phyloP scores from a whole-genome alignment of 2,797 vertebrate species.

The Sparus aurata region DNA sequence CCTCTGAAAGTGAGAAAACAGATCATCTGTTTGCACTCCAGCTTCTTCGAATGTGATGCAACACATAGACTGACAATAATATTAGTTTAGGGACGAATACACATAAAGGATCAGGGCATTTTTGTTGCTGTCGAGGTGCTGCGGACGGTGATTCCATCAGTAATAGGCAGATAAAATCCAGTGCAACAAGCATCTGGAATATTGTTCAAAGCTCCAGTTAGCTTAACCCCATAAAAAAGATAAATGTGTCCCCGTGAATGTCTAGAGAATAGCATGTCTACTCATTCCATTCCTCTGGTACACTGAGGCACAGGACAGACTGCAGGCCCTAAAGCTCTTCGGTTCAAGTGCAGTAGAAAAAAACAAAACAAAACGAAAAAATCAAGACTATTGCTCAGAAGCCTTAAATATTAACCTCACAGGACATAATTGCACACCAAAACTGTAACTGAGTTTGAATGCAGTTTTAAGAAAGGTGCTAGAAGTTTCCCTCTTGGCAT shows the following conservation, averaged over 20 bases:
- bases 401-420: constrained; percentile 21
- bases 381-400: constrained; percentile 40
- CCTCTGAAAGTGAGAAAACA: neutral
- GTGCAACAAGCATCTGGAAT: constrained; percentile 79
- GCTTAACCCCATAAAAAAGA: constrained; percentile 78
- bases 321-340: constrained; percentile 54
- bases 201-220: constrained; percentile 63
- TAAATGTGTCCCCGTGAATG: constrained; percentile 72
- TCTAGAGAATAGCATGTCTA: constrained; percentile 70
- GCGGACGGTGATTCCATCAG: constrained; percentile 11
- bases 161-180: constrained; percentile 42
- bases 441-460: constrained; percentile 8
- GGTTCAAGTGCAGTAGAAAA: constrained; percentile 55
- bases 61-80: neutral
- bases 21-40: neutral
- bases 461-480: constrained; percentile 12
- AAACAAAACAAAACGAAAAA: constrained; percentile 7
- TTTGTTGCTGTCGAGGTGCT: neutral
- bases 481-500: constrained; percentile 46
- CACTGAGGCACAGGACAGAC: constrained; percentile 55
- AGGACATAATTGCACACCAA: constrained; percentile 18
- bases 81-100: neutral
- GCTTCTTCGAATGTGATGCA: neutral
- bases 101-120: constrained; percentile 3
- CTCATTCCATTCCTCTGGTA: constrained; percentile 63